These are phyloP conservation scores for Drosophila antonietae DNA, from an alignment of 2,888 invertebrate species.

Conservation along the genomic window DNA sequence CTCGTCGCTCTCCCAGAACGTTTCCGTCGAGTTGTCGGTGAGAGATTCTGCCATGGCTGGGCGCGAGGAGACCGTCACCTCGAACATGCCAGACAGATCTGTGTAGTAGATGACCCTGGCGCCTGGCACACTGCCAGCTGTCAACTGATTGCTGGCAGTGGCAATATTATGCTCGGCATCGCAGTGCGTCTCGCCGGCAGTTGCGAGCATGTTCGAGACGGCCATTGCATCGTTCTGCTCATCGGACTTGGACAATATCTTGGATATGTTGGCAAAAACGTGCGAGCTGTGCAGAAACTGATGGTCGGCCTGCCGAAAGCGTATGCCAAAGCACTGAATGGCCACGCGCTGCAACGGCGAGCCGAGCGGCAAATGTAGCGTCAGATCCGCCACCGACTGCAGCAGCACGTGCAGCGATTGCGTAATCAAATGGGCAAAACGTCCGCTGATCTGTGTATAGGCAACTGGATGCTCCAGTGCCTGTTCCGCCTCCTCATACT, in stretches of 20 bases:
- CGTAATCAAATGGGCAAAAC: constrained; percentile 88
- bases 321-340: constrained; percentile 96
- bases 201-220: constrained; percentile 77
- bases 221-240: constrained; percentile 87
- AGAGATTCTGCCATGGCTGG: constrained; percentile 97
- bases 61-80: constrained; percentile 93
- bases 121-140: constrained; percentile 41
- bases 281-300: constrained; percentile 94
- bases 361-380: constrained; percentile 94
- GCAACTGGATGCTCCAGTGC: constrained; percentile 90
- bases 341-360: constrained; percentile 96
- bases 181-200: constrained; percentile 67
- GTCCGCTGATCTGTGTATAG: constrained; percentile 91
- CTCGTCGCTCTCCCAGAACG: constrained; percentile 99
- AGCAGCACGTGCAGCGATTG: constrained; percentile 93
- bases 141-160: constrained; percentile 22
- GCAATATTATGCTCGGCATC: constrained; percentile 80
- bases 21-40: constrained; percentile 97
- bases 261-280: constrained; percentile 98
- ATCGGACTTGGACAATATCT: constrained; percentile 96
- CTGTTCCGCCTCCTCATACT: constrained; percentile 79
- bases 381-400: constrained; percentile 96
- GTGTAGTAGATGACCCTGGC: constrained; percentile 81
- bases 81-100: constrained; percentile 84
- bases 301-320: constrained; percentile 95